A percentile compares a stretch with the other conserved stretches of the same genome.
Evolutionary conservation across 2,888 invertebrate genomes (phyloP).

Genomic region (Ganaspis brasiliensis): DNA sequence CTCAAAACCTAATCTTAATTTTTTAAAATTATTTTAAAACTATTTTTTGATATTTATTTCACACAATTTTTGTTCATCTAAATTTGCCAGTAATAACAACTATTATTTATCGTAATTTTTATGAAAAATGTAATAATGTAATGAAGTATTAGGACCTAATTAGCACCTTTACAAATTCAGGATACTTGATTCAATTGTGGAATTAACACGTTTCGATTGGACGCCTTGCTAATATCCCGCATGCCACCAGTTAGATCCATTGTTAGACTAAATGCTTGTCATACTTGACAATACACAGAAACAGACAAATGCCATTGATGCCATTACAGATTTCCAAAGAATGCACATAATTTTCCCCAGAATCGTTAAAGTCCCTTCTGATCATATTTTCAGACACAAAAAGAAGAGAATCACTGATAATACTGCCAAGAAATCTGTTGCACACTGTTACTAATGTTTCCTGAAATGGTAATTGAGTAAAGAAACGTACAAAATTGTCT

Average conservation of each 20-base stretch:
- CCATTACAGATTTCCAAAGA: background rate
- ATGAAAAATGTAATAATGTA: no score
- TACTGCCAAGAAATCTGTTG: constrained; percentile 4
- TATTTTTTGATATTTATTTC: no score
- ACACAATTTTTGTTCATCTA: no score
- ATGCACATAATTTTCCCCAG: background rate
- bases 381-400: background rate
- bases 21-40: no score
- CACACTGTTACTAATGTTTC: constrained; percentile 1
- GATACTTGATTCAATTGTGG: background rate
- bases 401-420: background rate
- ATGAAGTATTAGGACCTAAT: background rate
- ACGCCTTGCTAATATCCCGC: background rate
- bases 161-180: background rate
- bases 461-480: background rate
- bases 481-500: background rate
- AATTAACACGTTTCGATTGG: background rate
- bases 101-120: no score
- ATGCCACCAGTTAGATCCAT: background rate
- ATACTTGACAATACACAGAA: constrained; percentile 7
- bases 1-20: no score
- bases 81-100: no score
- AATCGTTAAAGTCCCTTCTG: background rate
- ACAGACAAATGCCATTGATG: background rate
- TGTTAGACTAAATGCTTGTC: constrained; percentile 2